phyloP scores from a whole-genome alignment of 2,888 invertebrate species.

The Lapara coniferarum region DNA sequence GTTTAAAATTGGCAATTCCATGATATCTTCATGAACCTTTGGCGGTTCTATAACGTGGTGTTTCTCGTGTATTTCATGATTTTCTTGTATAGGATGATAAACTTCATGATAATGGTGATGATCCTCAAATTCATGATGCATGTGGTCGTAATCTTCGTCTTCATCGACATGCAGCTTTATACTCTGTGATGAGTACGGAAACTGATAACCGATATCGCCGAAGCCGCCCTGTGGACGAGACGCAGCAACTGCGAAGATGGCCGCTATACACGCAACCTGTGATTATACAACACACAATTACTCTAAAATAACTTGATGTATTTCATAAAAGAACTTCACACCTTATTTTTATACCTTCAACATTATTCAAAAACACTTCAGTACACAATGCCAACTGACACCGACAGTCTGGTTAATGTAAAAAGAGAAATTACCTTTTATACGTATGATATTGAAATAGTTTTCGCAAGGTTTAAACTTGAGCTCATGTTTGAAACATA shows the following conservation, averaged over 20 bases:
- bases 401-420: conserved; percentile 37
- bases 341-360: conserved; percentile 23
- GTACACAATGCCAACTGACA: conserved; percentile 24
- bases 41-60: conserved; percentile 23
- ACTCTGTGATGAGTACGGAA: conserved; percentile 54
- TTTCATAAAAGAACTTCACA: neutral
- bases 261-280: conserved; percentile 41
- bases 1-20: conserved; percentile 1
- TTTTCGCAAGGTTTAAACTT: conserved; percentile 49
- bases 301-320: neutral
- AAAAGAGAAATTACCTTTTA: conserved; percentile 40
- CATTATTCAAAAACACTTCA: conserved; percentile 22
- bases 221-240: conserved; percentile 37
- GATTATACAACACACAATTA: conserved; percentile 21
- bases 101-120: conserved; percentile 20
- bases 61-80: conserved; percentile 20
- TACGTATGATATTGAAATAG: conserved; percentile 40
- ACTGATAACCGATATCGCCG: conserved; percentile 38
- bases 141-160: conserved; percentile 30
- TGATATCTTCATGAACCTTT: neutral
- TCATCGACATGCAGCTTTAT: conserved; percentile 50
- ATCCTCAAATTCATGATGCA: conserved; percentile 29
- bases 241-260: conserved; percentile 33
- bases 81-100: conserved; percentile 33
- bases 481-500: conserved; percentile 34